These are phyloP conservation scores for Platygyra sinensis DNA, from an alignment of 64 coral and sea anemone genomes.

Conservation along the genomic window DNA sequence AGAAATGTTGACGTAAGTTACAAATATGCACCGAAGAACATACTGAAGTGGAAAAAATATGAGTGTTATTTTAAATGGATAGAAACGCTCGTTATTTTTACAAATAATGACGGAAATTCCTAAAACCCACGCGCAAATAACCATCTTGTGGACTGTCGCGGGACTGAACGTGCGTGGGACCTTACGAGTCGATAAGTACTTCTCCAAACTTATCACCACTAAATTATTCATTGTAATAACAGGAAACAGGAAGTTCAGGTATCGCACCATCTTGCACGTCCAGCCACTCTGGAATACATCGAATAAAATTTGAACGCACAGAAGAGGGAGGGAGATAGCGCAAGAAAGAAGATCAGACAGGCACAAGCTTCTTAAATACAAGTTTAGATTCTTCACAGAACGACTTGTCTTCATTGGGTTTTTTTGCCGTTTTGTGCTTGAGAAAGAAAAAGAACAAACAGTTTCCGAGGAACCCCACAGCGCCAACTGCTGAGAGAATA, in stretches of 20 bases:
- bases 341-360: conserved; percentile 8
- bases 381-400: neutral
- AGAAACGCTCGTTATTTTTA: neutral
- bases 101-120: conserved; percentile 7
- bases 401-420: neutral
- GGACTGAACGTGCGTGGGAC: conserved; percentile 9
- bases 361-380: neutral
- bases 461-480: neutral
- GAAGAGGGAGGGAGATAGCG: neutral
- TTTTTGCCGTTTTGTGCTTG: neutral
- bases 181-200: conserved; percentile 19
- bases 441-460: neutral
- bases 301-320: neutral
- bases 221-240: conserved; percentile 34
- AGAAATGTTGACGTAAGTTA: conserved; percentile 11
- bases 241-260: conserved; percentile 20
- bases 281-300: conserved; percentile 49
- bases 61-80: neutral
- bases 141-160: neutral
- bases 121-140: conserved; percentile 20
- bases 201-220: conserved; percentile 38
- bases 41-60: neutral
- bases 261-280: conserved; percentile 15
- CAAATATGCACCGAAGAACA: conserved; percentile 10
- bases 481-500: neutral